Evolutionary conservation across 2,888 invertebrate species (phyloP).

Genomic region (Emesis russula): DNA sequence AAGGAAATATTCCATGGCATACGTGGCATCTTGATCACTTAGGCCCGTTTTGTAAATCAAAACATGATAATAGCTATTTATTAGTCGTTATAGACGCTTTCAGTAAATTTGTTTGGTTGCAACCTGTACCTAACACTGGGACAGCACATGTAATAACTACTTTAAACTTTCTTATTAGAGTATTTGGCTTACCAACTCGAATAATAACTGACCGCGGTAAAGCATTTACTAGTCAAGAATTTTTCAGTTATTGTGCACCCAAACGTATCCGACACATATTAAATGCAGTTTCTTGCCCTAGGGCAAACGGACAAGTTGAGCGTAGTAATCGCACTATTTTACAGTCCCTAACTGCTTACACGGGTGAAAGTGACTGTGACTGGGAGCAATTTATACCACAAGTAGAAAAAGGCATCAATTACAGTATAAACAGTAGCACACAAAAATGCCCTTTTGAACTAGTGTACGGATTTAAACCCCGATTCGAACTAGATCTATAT

Average conservation of each 20-base stretch:
- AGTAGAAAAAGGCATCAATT: constrained; percentile 32
- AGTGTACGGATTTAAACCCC: neutral
- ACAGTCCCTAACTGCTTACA: constrained; percentile 22
- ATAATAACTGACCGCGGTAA: constrained; percentile 64
- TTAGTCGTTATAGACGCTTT: constrained; percentile 60
- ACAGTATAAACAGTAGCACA: constrained; percentile 20
- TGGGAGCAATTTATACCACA: constrained; percentile 27
- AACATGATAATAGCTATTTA: constrained; percentile 51
- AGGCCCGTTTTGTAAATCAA: constrained; percentile 67
- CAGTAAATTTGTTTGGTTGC: constrained; percentile 58
- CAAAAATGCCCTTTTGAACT: constrained; percentile 37
- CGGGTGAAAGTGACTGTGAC: constrained; percentile 26
- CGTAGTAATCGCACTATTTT: constrained; percentile 37
- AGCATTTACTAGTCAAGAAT: neutral
- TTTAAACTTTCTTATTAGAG: constrained; percentile 18
- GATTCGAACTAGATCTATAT: too few relatives aligned
- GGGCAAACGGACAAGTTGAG: constrained; percentile 44
- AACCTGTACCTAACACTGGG: constrained; percentile 53
- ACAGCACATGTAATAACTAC: constrained; percentile 30
- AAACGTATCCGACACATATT: constrained; percentile 25
- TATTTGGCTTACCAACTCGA: constrained; percentile 51
- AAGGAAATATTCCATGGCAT: neutral
- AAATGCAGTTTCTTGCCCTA: constrained; percentile 38
- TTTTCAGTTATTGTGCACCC: neutral
- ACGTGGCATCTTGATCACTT: constrained; percentile 59